Conservation (phyloP, 2,888 invertebrate species). For the Aphidoletes aphidimyza region DNA sequence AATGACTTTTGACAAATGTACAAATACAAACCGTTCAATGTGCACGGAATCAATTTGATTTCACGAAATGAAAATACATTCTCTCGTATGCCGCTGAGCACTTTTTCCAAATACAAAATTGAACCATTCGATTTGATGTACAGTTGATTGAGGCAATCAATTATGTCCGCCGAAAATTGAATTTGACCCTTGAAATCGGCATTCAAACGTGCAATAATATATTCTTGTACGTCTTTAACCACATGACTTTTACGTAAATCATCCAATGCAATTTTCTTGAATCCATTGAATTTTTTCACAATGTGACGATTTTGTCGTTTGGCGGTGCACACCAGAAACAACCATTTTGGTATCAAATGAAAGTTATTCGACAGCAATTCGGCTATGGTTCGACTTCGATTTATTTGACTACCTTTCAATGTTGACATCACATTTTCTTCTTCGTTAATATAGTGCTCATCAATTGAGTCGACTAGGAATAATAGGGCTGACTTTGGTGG, state of each 20-base stretch:
- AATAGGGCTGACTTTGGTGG: slow-evolving; percentile 87
- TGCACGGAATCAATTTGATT: slow-evolving; percentile 93
- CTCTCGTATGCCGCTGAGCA: slow-evolving; percentile 91
- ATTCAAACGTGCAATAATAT: slow-evolving; percentile 89
- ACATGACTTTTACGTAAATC: slow-evolving; percentile 90
- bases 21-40: slow-evolving; percentile 91
- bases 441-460: slow-evolving; percentile 75
- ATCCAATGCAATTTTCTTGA: slow-evolving; percentile 91
- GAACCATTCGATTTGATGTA: slow-evolving; percentile 97
- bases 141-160: slow-evolving; percentile 93
- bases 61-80: slow-evolving; percentile 91
- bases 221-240: slow-evolving; percentile 94
- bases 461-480: slow-evolving; percentile 91
- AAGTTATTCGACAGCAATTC: slow-evolving; percentile 89
- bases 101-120: slow-evolving; percentile 86
- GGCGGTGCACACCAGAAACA: slow-evolving; percentile 88
- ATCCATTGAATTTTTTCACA: slow-evolving; percentile 85
- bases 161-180: slow-evolving; percentile 90
- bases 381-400: slow-evolving; percentile 76
- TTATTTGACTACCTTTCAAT: slow-evolving; percentile 64
- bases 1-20: slow-evolving; percentile 95
- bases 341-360: slow-evolving; percentile 92
- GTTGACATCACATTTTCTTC: slow-evolving; percentile 70
- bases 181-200: slow-evolving; percentile 85
- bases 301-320: slow-evolving; percentile 85